phyloP scores from a whole-genome alignment of 2,113 vertebrate species.

The Passer domesticus region DNA sequence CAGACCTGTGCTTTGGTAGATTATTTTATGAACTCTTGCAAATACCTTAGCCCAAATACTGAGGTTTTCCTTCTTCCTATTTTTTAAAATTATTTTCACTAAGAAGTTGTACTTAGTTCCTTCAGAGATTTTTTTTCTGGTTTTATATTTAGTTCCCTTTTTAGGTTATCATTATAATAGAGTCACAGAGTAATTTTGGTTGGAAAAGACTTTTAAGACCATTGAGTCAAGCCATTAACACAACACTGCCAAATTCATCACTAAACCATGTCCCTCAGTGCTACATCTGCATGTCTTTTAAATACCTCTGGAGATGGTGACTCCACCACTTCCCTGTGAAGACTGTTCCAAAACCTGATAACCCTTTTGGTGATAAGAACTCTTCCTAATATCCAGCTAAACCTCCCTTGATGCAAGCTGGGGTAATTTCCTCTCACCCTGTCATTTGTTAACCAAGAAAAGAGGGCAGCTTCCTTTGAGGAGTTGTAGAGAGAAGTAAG shows the following conservation, averaged over 20 bases:
- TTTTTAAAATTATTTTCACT: neutral
- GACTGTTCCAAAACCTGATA: neutral
- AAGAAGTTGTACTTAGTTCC: neutral
- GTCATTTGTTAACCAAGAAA: neutral
- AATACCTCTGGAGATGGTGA: neutral
- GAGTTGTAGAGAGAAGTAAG: neutral
- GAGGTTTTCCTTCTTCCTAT: neutral
- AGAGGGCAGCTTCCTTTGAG: neutral
- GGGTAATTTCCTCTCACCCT: neutral
- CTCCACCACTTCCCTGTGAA: neutral
- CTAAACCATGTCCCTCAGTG: neutral
- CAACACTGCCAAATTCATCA: neutral
- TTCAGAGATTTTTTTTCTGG: neutral
- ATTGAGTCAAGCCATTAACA: neutral
- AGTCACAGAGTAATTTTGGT: neutral
- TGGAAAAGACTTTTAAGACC: neutral
- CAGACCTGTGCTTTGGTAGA: neutral
- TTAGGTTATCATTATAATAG: neutral
- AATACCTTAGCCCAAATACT: neutral
- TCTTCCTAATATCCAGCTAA: neutral
- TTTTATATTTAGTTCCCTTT: neutral
- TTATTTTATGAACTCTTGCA: neutral
- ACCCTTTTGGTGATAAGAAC: neutral
- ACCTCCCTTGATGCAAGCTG: neutral
- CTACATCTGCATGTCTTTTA: neutral